A percentile compares a stretch with the other conserved stretches of the same genome.
These are phyloP conservation scores for Borostomias antarcticus DNA, from an alignment of 2,797 vertebrate species.

Conservation along the genomic window DNA sequence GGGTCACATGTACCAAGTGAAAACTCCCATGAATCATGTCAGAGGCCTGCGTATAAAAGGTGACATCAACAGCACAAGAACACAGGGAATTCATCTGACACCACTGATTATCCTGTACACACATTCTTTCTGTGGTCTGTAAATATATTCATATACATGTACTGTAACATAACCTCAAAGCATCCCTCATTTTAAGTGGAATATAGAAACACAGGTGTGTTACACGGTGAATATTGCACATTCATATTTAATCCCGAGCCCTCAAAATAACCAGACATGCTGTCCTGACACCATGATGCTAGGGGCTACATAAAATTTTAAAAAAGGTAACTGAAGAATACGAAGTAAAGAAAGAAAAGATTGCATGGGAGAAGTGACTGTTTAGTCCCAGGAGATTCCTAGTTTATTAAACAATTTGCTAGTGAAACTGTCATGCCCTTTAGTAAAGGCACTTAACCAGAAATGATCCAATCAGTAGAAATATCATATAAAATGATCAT, in stretches of 20 bases:
- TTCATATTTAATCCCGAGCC: background rate
- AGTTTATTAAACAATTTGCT: conserved; percentile 6
- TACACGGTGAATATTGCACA: background rate
- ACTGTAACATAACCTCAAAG: background rate
- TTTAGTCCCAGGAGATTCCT: background rate
- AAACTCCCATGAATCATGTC: too few relatives aligned
- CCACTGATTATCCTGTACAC: background rate
- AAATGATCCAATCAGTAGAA: conserved; percentile 13
- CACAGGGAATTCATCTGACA: background rate
- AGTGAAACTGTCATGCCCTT: conserved; percentile 14
- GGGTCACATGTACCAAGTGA: background rate
- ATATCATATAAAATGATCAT: conserved; percentile 18
- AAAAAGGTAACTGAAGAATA: background rate
- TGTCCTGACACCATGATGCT: conserved; percentile 1
- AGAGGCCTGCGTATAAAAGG: background rate
- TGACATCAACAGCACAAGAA: background rate
- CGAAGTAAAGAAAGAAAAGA: background rate
- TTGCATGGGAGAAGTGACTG: background rate
- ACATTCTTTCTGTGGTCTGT: background rate
- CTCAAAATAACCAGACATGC: background rate
- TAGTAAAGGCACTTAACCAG: conserved; percentile 17
- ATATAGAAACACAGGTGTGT: background rate
- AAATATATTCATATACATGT: background rate
- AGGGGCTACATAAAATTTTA: background rate
- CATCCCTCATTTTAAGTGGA: background rate